A percentile compares a stretch with the other conserved stretches of the same genome.
Evolutionary conservation across 2,888 invertebrate species (phyloP).

Genomic region (Leptothorax acervorum): DNA sequence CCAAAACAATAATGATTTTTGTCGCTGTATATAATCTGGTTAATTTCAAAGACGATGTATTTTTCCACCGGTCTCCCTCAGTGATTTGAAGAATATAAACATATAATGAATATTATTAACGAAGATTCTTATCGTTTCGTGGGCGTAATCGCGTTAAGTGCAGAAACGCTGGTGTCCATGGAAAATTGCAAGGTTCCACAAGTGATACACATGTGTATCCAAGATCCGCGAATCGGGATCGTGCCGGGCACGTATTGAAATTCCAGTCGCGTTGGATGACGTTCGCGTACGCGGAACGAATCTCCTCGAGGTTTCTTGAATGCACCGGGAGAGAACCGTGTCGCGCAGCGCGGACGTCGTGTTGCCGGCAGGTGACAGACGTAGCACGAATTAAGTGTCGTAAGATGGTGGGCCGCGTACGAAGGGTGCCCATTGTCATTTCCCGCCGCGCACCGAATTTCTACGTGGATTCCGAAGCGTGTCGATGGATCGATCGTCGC

Average conservation of each 20-base stretch:
- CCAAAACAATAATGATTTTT: background rate
- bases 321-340: slow-evolving; percentile 45
- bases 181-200: background rate
- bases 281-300: slow-evolving; percentile 65
- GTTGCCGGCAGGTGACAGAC: slow-evolving; percentile 64
- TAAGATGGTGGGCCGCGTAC: slow-evolving; percentile 22
- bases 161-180: background rate
- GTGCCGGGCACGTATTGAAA: slow-evolving; percentile 16
- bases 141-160: background rate
- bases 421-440: slow-evolving; percentile 50
- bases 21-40: too few species aligned
- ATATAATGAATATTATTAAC: background rate
- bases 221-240: slow-evolving; percentile 26
- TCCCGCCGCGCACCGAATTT: slow-evolving; percentile 46
- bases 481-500: slow-evolving; percentile 40
- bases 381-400: slow-evolving; percentile 60
- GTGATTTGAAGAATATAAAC: background rate
- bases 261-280: slow-evolving; percentile 64
- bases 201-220: background rate
- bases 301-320: slow-evolving; percentile 56
- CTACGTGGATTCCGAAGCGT: slow-evolving; percentile 23
- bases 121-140: background rate
- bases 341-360: slow-evolving; percentile 36
- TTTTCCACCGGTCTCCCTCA: background rate
- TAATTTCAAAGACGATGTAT: background rate